phyloP scores from a whole-genome alignment of 1,140 invertebrate species.

The Drosophila varians region DNA sequence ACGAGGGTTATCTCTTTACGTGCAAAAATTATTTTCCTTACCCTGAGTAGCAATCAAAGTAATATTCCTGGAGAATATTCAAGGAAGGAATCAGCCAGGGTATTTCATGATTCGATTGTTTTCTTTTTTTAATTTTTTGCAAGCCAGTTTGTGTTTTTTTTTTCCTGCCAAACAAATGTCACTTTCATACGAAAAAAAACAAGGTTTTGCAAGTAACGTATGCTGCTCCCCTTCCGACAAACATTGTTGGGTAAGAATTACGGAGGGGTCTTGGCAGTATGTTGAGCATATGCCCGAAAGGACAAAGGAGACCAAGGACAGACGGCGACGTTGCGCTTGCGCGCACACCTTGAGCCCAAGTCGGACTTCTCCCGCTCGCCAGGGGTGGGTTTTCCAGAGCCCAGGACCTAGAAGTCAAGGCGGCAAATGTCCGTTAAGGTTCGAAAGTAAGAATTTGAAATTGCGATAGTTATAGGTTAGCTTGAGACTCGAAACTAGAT shows the following conservation, averaged over 20 bases:
- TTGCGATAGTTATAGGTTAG: slow-evolving; percentile 62
- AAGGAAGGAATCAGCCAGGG: slow-evolving; percentile 1
- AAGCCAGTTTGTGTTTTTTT: slow-evolving; percentile 37
- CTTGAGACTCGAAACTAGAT: slow-evolving; percentile 63
- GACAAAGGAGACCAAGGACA: slow-evolving; percentile 48
- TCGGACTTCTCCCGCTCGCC: slow-evolving; percentile 15
- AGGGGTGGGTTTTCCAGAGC: slow-evolving; percentile 59
- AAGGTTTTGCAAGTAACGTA: slow-evolving; percentile 20
- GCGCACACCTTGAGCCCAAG: slow-evolving; percentile 65
- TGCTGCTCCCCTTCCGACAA: slow-evolving; percentile 19
- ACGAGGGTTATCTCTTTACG: neutral
- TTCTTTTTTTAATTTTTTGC: slow-evolving; percentile 8
- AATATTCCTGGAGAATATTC: neutral
- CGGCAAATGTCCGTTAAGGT: slow-evolving; percentile 62
- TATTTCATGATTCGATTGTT: neutral
- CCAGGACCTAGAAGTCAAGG: slow-evolving; percentile 46
- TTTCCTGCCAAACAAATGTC: slow-evolving; percentile 63
- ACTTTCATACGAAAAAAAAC: slow-evolving; percentile 38
- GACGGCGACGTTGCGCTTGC: slow-evolving; percentile 59
- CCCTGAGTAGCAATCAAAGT: neutral
- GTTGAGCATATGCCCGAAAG: slow-evolving; percentile 57
- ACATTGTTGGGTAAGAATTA: slow-evolving; percentile 39
- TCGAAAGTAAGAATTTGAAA: slow-evolving; percentile 51
- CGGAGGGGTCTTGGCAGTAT: slow-evolving; percentile 51
- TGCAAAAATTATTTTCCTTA: slow-evolving; percentile 38